Evolutionary conservation across 2,113 vertebrate genomes (phyloP).

Genomic region (Recurvirostra avosetta): DNA sequence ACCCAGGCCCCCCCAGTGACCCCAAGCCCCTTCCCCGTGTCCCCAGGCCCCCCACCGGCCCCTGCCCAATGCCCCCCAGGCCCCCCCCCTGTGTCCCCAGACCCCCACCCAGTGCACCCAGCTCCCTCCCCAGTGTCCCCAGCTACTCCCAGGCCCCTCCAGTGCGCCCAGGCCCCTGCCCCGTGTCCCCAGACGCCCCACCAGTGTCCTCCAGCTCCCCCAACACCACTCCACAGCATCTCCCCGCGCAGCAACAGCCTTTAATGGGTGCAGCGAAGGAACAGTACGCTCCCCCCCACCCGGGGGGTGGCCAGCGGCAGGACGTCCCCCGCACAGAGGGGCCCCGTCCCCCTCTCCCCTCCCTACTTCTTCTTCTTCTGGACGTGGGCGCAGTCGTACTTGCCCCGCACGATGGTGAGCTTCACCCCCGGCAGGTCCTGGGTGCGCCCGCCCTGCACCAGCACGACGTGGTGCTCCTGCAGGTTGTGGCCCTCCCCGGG

Average conservation of each 20-base stretch:
- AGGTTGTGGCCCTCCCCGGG: slow-evolving; percentile 92
- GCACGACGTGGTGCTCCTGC: slow-evolving; percentile 91
- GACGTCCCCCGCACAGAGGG: too few species aligned
- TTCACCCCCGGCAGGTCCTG: slow-evolving; percentile 93
- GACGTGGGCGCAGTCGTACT: slow-evolving; percentile 65
- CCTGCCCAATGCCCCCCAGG: neutral
- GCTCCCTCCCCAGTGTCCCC: neutral
- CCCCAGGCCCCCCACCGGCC: too few species aligned
- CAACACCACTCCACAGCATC: too few species aligned
- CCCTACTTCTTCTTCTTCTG: slow-evolving; percentile 59
- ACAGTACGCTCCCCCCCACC: too few species aligned
- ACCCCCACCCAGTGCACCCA: neutral
- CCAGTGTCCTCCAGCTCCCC: neutral
- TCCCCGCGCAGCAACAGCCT: neutral
- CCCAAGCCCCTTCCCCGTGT: too few species aligned
- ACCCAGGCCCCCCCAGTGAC: too few species aligned
- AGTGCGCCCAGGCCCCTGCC: neutral
- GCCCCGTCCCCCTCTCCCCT: neutral
- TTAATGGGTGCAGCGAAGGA: neutral
- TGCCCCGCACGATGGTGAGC: slow-evolving; percentile 73
- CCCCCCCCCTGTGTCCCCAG: neutral
- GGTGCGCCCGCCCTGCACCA: slow-evolving; percentile 86
- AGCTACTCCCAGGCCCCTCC: too few species aligned
- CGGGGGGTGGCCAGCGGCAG: neutral
- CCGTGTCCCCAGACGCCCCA: too few species aligned